A percentile compares a stretch with the other conserved stretches of the same genome.
Conservation (phyloP, 2,113 vertebrate species). For the Microtus oregoni region DNA sequence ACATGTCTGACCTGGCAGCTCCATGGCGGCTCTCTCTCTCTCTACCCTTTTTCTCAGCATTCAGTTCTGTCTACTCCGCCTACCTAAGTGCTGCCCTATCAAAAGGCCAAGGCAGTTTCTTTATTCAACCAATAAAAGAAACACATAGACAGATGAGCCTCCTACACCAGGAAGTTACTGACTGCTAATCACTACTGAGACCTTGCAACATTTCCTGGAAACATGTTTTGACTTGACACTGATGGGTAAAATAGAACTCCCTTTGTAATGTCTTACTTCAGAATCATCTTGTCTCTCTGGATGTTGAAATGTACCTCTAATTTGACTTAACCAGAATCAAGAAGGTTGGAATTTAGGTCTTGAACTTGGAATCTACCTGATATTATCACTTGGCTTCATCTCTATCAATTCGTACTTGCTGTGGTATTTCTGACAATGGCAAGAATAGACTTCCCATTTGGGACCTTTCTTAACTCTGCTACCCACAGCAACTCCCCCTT, state of each 20-base stretch:
- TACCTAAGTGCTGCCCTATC: too few relatives aligned
- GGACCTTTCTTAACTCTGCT: not conserved
- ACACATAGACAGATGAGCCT: too few relatives aligned
- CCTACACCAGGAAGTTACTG: conserved; percentile 64
- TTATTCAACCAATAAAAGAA: too few relatives aligned
- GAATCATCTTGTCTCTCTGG: conserved; percentile 48
- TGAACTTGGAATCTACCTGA: not conserved
- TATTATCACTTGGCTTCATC: not conserved
- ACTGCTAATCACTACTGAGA: conserved; percentile 81
- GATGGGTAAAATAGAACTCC: not conserved
- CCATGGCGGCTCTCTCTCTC: too few relatives aligned
- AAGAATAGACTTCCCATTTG: not conserved
- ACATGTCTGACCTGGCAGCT: too few relatives aligned
- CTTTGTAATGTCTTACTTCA: conserved; percentile 49
- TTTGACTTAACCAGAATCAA: not conserved
- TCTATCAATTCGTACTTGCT: not conserved
- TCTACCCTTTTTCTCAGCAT: too few relatives aligned
- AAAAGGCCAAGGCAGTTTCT: too few relatives aligned
- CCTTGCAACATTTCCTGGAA: conserved; percentile 71
- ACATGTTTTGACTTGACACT: conserved; percentile 39
- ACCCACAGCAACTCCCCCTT: not conserved
- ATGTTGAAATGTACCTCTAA: conserved; percentile 18
- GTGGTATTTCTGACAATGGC: not conserved
- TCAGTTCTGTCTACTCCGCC: too few relatives aligned
- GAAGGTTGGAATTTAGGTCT: not conserved